These are phyloP conservation scores for Gymnothorax javanicus DNA, from an alignment of 2,797 vertebrate genomes.

Conservation along the genomic window DNA sequence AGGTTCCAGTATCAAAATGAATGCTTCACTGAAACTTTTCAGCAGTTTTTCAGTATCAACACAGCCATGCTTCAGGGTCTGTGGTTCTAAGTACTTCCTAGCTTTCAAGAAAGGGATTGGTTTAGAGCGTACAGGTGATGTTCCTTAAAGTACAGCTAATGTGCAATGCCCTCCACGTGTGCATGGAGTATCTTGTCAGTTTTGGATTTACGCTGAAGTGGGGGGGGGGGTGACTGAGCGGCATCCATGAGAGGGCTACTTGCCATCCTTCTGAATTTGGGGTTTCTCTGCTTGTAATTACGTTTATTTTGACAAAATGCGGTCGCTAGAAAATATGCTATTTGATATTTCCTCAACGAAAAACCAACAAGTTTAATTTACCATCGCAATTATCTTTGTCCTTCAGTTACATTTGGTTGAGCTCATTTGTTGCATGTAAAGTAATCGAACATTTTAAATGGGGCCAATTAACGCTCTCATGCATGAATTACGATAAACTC, in stretches of 20 bases:
- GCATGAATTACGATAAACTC: too few species aligned
- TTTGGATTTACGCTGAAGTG: background rate
- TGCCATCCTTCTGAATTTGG: background rate
- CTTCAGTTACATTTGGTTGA: background rate
- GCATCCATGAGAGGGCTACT: too few species aligned
- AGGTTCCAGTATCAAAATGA: background rate
- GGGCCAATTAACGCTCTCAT: too few species aligned
- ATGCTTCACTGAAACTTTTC: background rate
- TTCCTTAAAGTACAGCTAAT: background rate
- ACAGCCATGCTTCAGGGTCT: background rate
- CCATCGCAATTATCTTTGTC: background rate
- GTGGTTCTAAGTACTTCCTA: background rate
- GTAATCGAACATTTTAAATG: background rate
- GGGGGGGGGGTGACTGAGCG: background rate
- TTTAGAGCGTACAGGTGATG: background rate
- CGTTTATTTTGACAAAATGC: background rate
- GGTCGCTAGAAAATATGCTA: background rate
- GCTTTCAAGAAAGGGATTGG: background rate
- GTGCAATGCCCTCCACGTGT: background rate
- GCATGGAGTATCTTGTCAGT: background rate
- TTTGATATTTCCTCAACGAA: background rate
- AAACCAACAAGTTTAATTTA: background rate
- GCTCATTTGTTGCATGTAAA: background rate
- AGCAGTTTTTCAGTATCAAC: background rate
- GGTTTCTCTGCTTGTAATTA: background rate